Evolutionary conservation across 1,140 invertebrate genomes (phyloP).

Genomic region (Diplogasteroides magnus): DNA sequence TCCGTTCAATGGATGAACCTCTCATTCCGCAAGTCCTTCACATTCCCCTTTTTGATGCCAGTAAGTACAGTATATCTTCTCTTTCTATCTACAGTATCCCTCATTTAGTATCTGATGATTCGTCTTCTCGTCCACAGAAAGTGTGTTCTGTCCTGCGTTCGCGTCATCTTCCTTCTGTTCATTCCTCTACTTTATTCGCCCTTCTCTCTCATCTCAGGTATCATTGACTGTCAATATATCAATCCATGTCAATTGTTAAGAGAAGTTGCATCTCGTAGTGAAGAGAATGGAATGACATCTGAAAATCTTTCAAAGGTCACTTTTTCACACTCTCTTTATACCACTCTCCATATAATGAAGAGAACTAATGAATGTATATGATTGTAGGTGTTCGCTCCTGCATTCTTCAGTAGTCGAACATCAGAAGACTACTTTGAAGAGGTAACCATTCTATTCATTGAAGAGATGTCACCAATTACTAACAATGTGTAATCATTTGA

Average conservation of each 20-base stretch:
- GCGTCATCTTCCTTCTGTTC: not conserved
- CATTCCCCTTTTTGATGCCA: not conserved
- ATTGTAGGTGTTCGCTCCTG: slow-evolving; percentile 9
- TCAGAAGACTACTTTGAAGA: slow-evolving; percentile 28
- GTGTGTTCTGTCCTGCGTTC: not conserved
- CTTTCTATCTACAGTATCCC: not conserved
- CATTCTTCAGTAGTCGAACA: slow-evolving; percentile 4
- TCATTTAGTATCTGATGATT: not conserved
- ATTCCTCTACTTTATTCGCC: not conserved
- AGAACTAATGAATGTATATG: slow-evolving; percentile 13
- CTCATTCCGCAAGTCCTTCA: not conserved
- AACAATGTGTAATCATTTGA: too few species aligned
- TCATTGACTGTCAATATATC: too few species aligned
- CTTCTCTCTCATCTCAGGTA: not conserved
- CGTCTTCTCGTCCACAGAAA: not conserved
- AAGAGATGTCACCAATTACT: too few species aligned
- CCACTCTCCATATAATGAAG: not conserved
- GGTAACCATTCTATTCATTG: not conserved
- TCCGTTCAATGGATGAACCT: not conserved
- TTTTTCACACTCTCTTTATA: not conserved
- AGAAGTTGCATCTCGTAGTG: not conserved
- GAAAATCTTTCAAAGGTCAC: not conserved
- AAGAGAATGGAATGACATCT: not conserved
- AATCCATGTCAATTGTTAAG: too few species aligned
- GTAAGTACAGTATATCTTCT: not conserved